Base-by-base conservation (phyloP, 2,888 invertebrate species). In the Synergus itoensis region DNA sequence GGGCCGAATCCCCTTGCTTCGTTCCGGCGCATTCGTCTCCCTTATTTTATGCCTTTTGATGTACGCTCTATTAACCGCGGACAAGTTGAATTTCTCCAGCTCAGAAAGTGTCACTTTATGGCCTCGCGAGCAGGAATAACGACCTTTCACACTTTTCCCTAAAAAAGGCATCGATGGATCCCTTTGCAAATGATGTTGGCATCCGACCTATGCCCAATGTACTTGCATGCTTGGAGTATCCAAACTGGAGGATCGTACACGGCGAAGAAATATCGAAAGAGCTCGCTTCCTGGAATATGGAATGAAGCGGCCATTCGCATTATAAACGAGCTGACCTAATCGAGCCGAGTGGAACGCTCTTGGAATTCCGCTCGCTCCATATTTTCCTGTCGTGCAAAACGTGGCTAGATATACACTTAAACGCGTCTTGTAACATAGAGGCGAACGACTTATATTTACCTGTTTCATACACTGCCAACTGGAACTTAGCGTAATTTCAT, bases 321-420 rank as follows among this genome's bases (percentile, higher is more conserved):
- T 89, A 88, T 87, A 88, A 87, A 88, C 88, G 89, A 84, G 84
- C 87, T 85, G 88, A 89, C 90, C 89, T 90, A 91, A 91, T 91
- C 91, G 90, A 89, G 90, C 85, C 87, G 87, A 88, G 89, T 87
- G 87, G 89, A 88, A 88, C 89, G 89, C 87, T 86, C 85, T 86
- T 89, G 89, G 89, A 90, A 91, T 91, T 90, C 87, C 87, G 84
- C 84, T 87, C 89, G 88, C 86, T 89, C 90, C 87, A 90, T 91
- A 91, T 91, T 91, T 91, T 89, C 86, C 87, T 86, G 88, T 88
- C 88, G 87, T 87, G 88, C 82, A 81, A 82, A 84, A 83, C 84
- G 84, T 85, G 82, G 79, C 77, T 81, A 80, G 78, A 75, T 77
- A 83, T 80, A 79, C 80, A 80, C 69, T 80, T 78, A 84, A 77